Percentiles rank a stretch among this genome's conserved stretches.
These are phyloP conservation scores for Coracopsis vasa DNA, from an alignment of 2,113 vertebrate genomes.

Conservation along the genomic window DNA sequence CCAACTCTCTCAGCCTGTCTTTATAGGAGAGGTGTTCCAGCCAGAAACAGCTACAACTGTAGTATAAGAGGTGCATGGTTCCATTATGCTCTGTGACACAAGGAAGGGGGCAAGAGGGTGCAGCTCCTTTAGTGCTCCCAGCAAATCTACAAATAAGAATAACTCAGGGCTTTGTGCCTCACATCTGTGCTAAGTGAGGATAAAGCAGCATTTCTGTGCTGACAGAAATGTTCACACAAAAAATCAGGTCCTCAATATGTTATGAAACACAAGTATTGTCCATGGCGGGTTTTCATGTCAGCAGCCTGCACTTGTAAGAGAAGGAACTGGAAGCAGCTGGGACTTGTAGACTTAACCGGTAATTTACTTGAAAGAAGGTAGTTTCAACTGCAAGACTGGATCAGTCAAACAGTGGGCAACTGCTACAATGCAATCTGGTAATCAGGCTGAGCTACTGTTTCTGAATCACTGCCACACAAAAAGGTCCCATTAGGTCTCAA, in stretches of 20 bases:
- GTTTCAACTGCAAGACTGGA: not conserved
- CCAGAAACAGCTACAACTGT: not conserved
- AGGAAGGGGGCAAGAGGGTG: not conserved
- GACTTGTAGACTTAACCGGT: not conserved
- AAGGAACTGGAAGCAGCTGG: not conserved
- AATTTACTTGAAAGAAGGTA: not conserved
- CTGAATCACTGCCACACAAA: not conserved
- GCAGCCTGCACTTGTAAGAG: not conserved
- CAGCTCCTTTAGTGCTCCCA: not conserved
- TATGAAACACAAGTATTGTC: not conserved
- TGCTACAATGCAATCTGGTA: not conserved
- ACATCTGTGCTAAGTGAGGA: not conserved
- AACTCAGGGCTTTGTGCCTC: not conserved
- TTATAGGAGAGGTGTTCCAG: not conserved
- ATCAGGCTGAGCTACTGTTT: not conserved
- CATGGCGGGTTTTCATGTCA: not conserved
- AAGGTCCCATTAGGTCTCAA: not conserved
- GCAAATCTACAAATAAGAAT: not conserved
- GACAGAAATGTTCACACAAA: not conserved
- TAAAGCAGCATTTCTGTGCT: not conserved
- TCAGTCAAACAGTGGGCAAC: not conserved
- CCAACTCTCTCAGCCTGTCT: not conserved
- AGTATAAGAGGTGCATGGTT: not conserved
- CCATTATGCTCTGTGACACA: not conserved
- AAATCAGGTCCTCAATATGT: not conserved